Base-by-base conservation (phyloP, 2,888 invertebrate species). In the Chaetogeoica ovagalla region DNA sequence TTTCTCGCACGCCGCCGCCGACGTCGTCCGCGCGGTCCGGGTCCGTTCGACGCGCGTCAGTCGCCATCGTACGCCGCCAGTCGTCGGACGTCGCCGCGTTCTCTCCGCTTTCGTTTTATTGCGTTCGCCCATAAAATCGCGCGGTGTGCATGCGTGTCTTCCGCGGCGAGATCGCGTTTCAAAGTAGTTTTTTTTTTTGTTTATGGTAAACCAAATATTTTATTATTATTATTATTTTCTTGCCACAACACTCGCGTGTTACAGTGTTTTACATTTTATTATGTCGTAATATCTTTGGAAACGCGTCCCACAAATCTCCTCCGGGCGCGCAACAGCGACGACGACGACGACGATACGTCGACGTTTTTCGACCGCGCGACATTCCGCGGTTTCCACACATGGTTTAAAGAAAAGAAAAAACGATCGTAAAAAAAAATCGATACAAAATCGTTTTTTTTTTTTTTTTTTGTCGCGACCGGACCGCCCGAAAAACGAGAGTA, bases 41-140 rank as follows among this genome's bases (percentile, higher is more conserved):
- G 77, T 39, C 68, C 77, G 77, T 70, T 77, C 69, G 62, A 55
- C 63, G 79, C 70, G 79, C 79, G 70, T 79, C 79, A 79, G 79
- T 79, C 79, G 70, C 63, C 43, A 23, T 79, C 48, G 71, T 63
- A 63, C 79, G 69, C 63, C 39, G 55, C 63, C 17, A 62, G 39
- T 9, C 71, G 70, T 1, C 79, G 63, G 70, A 63, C 43, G 70
- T 43, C 43, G 43, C 9, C 43, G 43, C 43, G 43, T 43, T 9
- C 43, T 9, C 43, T 11, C 21, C 69, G 69, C 21, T 19, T n/a
- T 43, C 17, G 43, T 39, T 59, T 59, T 59, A 23, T 48, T 13
- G 15, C n/a, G n/a, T n/a, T n/a, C n/a, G n/a, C n/a, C n/a, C n/a
- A n/a, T n/a, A n/a, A n/a, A n/a, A n/a, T n/a, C n/a, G n/a, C n/a